phyloP scores from a whole-genome alignment of 1,140 invertebrate species.

The Trigoniulus corallinus region DNA sequence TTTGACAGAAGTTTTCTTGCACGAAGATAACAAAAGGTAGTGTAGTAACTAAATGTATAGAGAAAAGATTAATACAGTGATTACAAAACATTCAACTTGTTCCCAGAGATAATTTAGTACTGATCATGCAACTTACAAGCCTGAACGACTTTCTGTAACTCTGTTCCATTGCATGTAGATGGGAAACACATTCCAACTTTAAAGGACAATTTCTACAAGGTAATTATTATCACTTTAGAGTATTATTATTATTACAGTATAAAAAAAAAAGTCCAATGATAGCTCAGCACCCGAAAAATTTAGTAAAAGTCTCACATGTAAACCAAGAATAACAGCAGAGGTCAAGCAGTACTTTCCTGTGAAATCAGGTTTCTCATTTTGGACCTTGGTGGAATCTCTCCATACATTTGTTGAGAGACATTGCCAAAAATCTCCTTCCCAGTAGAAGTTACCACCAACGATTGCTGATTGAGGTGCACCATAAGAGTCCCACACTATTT shows the following conservation, averaged over 20 bases:
- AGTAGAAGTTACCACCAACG: not conserved
- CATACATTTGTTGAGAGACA: not conserved
- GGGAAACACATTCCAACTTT: not conserved
- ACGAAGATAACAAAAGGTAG: not conserved
- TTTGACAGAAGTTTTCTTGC: not conserved
- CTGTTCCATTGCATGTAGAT: not conserved
- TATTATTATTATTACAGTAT: not conserved
- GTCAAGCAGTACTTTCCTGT: not conserved
- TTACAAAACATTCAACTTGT: no score
- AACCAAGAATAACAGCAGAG: not conserved
- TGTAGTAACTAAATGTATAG: not conserved
- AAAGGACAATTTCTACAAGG: no score
- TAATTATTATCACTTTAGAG: no score
- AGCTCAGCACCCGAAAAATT: not conserved
- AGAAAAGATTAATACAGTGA: no score
- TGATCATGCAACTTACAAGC: not conserved
- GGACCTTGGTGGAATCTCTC: not conserved
- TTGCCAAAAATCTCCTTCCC: not conserved
- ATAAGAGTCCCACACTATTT: not conserved
- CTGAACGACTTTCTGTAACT: not conserved
- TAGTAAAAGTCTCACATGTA: not conserved
- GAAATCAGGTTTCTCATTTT: not conserved
- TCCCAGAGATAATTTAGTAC: not conserved
- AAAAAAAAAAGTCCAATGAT: not conserved
- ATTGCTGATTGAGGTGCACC: not conserved